These are phyloP conservation scores for Sebastes melanostomus DNA, from an alignment of 2,797 vertebrate genomes.

Conservation along the genomic window DNA sequence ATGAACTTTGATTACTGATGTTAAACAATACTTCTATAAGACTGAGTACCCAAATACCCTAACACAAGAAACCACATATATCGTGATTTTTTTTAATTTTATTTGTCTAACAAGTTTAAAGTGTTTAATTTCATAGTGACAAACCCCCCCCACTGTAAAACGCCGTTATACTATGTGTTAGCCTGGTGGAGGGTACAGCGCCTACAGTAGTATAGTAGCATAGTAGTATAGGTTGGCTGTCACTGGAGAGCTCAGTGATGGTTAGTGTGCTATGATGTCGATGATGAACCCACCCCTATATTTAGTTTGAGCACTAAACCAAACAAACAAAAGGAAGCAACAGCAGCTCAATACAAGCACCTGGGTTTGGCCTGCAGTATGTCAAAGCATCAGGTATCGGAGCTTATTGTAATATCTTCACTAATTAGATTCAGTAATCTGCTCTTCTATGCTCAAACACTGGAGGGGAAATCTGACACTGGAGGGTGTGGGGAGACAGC, in stretches of 20 bases:
- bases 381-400: conserved; percentile 77
- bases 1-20: background rate
- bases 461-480: conserved; percentile 78
- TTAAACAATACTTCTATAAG: background rate
- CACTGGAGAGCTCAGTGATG: conserved; percentile 1
- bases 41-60: background rate
- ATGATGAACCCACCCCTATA: conserved; percentile 16
- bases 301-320: conserved; percentile 31
- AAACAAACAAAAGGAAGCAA: conserved; percentile 64
- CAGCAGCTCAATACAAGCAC: conserved; percentile 65
- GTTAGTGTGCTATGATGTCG: background rate
- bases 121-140: background rate
- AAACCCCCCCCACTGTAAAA: background rate
- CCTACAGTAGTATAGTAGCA: background rate
- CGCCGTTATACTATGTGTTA: background rate
- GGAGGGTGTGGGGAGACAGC: conserved; percentile 61
- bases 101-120: background rate
- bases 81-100: background rate
- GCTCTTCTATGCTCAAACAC: conserved; percentile 71
- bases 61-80: background rate
- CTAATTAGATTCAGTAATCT: conserved; percentile 82
- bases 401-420: conserved; percentile 81
- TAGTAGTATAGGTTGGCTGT: background rate
- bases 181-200: background rate
- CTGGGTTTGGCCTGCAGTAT: conserved; percentile 68